Evolutionary conservation across 2,113 vertebrate genomes (phyloP).

Genomic region (Rhineura floridana): DNA sequence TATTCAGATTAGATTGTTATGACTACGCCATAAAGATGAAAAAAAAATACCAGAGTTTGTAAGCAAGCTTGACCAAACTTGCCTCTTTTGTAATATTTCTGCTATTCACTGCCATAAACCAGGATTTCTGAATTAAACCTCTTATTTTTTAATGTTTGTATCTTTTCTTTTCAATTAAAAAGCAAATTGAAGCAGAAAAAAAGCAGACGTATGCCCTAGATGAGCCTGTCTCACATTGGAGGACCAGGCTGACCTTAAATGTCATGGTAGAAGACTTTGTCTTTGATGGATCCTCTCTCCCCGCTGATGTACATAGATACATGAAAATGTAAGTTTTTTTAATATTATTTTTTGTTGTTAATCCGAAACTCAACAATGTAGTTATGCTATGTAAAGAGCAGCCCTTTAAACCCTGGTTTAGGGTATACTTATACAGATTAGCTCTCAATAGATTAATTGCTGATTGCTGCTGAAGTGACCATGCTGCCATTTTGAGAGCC

Average conservation of each 20-base stretch:
- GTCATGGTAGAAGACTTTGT: constrained; percentile 91
- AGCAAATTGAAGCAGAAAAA: constrained; percentile 79
- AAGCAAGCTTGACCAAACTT: background rate
- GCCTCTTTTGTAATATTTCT: background rate
- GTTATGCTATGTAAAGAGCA: background rate
- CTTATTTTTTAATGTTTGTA: background rate
- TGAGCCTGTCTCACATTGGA: constrained; percentile 92
- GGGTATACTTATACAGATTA: background rate
- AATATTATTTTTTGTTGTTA: background rate
- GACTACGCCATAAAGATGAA: background rate
- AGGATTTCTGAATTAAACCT: background rate
- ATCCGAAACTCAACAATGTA: background rate
- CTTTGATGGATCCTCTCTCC: constrained; percentile 91
- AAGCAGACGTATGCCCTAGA: constrained; percentile 73
- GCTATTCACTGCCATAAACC: background rate
- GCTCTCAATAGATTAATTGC: background rate
- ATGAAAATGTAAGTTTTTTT: constrained; percentile 85
- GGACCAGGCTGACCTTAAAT: constrained; percentile 91
- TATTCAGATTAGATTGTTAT: background rate
- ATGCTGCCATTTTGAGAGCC: background rate
- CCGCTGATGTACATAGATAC: constrained; percentile 93
- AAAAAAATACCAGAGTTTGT: background rate
- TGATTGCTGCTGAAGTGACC: background rate
- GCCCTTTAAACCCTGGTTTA: background rate
- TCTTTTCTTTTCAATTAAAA: constrained; percentile 29